These are phyloP conservation scores for Leuciscus idus DNA, from an alignment of 2,113 vertebrate species.

Conservation along the genomic window DNA sequence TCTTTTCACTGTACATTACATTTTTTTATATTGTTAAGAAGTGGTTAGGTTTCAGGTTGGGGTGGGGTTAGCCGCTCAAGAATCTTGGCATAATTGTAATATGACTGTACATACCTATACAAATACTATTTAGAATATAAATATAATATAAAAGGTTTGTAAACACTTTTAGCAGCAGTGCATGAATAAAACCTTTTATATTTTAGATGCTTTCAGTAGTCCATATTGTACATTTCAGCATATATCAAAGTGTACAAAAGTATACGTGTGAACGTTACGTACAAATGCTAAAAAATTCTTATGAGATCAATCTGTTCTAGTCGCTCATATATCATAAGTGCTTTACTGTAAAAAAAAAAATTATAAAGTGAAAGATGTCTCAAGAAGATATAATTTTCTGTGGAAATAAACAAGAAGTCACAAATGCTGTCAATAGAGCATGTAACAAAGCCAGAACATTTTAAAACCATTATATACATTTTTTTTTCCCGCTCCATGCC, in stretches of 20 bases:
- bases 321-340: too few relatives aligned
- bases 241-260: background rate
- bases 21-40: too few relatives aligned
- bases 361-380: background rate
- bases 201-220: background rate
- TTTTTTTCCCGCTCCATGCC: background rate
- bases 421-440: slow-evolving; percentile 12
- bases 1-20: background rate
- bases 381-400: background rate
- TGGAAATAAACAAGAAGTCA: background rate
- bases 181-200: background rate
- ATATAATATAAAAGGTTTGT: too few relatives aligned
- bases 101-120: too few relatives aligned
- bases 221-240: background rate
- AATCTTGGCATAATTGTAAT: too few relatives aligned
- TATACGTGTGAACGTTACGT: background rate
- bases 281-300: background rate
- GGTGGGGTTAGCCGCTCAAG: too few relatives aligned
- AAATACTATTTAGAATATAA: too few relatives aligned
- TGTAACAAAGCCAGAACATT: background rate
- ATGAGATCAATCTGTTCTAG: background rate
- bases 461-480: background rate
- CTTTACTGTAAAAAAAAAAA: too few relatives aligned
- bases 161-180: background rate
- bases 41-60: too few relatives aligned